Conservation (phyloP, 2,113 vertebrate genomes). For the Microtus oregoni region DNA sequence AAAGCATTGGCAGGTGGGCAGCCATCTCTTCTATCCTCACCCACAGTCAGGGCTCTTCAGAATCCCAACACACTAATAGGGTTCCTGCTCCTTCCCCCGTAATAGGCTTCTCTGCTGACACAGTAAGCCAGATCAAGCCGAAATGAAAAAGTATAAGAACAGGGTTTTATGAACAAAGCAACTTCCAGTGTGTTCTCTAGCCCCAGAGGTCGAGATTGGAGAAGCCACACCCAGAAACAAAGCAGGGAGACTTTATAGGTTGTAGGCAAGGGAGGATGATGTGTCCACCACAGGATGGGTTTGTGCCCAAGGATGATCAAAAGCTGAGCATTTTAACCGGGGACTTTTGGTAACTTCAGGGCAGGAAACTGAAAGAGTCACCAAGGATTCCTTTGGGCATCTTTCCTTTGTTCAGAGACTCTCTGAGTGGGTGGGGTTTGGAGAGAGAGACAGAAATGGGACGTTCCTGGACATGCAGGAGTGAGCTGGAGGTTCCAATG, state of each 20-base stretch:
- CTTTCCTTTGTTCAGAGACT: neutral
- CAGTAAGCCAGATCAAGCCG: neutral
- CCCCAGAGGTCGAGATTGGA: neutral
- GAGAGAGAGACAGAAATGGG: neutral
- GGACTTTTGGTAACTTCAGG: neutral
- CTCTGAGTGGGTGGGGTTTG: neutral
- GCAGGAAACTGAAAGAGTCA: no score
- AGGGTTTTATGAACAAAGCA: neutral
- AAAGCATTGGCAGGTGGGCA: neutral
- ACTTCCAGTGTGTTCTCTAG: neutral
- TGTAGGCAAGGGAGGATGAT: neutral
- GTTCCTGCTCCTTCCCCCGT: neutral
- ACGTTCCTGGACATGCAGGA: neutral
- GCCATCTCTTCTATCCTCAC: neutral
- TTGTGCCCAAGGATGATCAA: neutral
- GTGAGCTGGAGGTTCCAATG: neutral
- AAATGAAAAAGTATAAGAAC: neutral
- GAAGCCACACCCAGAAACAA: neutral
- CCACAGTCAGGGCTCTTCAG: neutral
- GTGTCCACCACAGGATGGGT: neutral
- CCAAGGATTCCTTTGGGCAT: neutral
- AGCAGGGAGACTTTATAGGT: neutral
- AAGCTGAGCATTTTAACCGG: neutral
- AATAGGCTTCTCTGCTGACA: neutral
- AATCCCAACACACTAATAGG: neutral